Evolutionary conservation across 2,888 invertebrate genomes (phyloP).

Genomic region (Petrophora chlorosata): DNA sequence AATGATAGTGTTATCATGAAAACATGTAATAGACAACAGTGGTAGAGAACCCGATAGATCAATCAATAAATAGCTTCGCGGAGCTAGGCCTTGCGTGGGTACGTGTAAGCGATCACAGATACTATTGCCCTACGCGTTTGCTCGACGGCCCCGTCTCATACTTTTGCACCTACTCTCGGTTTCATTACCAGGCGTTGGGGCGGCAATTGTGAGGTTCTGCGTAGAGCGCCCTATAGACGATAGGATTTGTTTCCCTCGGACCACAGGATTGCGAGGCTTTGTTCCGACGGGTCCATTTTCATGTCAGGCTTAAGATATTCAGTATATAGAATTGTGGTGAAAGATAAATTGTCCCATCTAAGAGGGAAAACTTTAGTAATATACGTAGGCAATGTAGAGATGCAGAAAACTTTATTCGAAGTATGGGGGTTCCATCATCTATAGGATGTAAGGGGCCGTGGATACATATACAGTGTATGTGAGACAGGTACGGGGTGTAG

Average conservation of each 20-base stretch:
- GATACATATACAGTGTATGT: conserved; percentile 47
- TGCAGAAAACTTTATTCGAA: conserved; percentile 20
- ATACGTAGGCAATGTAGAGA: no score
- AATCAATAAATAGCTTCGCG: conserved; percentile 72
- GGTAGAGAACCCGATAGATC: conserved; percentile 73
- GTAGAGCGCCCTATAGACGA: conserved; percentile 31
- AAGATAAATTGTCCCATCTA: conserved; percentile 6
- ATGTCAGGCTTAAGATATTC: conserved; percentile 15
- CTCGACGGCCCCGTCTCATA: conserved; percentile 60
- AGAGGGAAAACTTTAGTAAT: no score
- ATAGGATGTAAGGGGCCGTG: conserved; percentile 43
- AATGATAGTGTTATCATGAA: conserved; percentile 61
- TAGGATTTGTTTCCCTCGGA: conserved; percentile 19
- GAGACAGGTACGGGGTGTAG: conserved; percentile 48
- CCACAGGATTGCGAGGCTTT: conserved; percentile 14
- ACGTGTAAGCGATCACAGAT: conserved; percentile 81
- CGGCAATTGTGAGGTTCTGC: conserved; percentile 30
- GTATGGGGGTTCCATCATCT: conserved; percentile 25
- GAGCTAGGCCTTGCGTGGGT: conserved; percentile 81
- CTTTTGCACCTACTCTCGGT: conserved; percentile 24
- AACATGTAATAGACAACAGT: conserved; percentile 71
- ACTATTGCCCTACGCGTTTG: conserved; percentile 73
- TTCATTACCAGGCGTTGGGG: conserved; percentile 24
- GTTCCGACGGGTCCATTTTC: conserved; percentile 17
- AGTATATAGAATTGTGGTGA: conserved; percentile 3